Evolutionary conservation across 1,140 invertebrate species (phyloP).

Genomic region (Teleogryllus occipitalis): DNA sequence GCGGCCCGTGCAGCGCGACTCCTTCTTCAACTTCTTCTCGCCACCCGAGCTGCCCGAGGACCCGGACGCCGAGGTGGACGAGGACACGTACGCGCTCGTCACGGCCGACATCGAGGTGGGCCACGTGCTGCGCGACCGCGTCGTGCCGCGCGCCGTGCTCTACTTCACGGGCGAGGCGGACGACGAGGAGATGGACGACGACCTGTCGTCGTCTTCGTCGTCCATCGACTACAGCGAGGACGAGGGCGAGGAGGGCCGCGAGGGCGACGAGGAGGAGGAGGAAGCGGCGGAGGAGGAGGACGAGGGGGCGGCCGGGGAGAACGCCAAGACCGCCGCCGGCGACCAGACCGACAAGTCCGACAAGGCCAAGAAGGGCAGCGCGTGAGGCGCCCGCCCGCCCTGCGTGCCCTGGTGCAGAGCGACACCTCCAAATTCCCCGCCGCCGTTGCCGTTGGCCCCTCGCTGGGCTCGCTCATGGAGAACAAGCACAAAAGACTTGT

Average conservation of each 20-base stretch:
- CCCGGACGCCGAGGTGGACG: neutral
- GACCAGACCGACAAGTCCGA: neutral
- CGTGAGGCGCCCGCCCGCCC: neutral
- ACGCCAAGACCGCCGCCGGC: neutral
- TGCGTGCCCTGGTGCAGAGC: neutral
- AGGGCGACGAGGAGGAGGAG: neutral
- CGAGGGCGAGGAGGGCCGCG: neutral
- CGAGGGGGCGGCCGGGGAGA: neutral
- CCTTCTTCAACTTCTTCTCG: neutral
- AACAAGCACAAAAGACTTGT: too few relatives aligned
- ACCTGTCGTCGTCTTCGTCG: neutral
- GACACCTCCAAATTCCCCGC: neutral
- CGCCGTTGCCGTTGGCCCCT: neutral
- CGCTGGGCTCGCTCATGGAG: neutral
- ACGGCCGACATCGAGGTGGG: neutral
- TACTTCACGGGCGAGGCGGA: neutral
- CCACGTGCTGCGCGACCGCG: neutral
- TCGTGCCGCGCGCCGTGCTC: neutral
- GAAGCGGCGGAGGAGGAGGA: neutral
- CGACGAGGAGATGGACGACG: neutral
- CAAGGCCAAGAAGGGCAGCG: neutral
- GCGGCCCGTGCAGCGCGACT: neutral
- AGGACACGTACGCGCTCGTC: neutral
- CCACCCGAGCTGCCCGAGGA: neutral
- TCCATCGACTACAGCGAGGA: neutral